Percentiles rank a stretch among this genome's conserved stretches.
Conservation (phyloP, 2,113 vertebrate genomes). For the Pseudopodoces humilis region DNA sequence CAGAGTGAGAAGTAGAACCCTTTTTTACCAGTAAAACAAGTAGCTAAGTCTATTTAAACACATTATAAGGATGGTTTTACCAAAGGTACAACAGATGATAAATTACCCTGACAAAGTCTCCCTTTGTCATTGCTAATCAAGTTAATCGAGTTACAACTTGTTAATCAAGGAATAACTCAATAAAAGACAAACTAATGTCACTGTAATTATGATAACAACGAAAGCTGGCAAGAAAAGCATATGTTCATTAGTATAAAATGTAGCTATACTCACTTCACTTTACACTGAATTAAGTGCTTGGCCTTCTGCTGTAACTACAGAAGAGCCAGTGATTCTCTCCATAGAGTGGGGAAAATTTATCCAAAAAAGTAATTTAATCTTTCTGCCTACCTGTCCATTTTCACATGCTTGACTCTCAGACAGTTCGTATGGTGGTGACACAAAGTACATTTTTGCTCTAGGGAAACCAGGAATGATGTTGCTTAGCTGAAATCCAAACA, state of each 20-base stretch:
- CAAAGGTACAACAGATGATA: conserved; percentile 67
- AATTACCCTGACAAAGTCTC: conserved; percentile 56
- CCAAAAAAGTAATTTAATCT: neutral
- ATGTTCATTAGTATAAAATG: conserved; percentile 17
- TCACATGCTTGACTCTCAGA: conserved; percentile 94
- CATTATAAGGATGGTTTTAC: conserved; percentile 51
- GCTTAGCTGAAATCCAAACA: conserved; percentile 99
- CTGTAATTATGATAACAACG: conserved; percentile 62
- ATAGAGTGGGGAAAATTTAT: neutral
- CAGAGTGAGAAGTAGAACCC: conserved; percentile 20
- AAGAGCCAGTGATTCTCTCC: neutral
- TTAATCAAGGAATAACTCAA: conserved; percentile 73
- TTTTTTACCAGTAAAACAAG: conserved; percentile 51
- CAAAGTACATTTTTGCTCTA: conserved; percentile 94
- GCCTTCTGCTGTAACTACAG: neutral
- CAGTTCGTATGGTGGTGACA: conserved; percentile 92
- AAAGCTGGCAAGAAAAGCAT: conserved; percentile 58
- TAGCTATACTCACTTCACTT: neutral
- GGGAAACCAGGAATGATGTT: conserved; percentile 99
- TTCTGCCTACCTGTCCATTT: conserved; percentile 87
- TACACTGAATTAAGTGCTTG: neutral
- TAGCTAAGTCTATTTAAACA: conserved; percentile 43
- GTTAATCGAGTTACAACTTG: conserved; percentile 57
- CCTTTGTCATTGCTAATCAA: conserved; percentile 69
- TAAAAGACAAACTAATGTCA: conserved; percentile 66